Evolutionary conservation across 2,113 vertebrate genomes (phyloP), one percentile per base, ranked within the genome.

Genomic region (Synodontis membranacea): DNA sequence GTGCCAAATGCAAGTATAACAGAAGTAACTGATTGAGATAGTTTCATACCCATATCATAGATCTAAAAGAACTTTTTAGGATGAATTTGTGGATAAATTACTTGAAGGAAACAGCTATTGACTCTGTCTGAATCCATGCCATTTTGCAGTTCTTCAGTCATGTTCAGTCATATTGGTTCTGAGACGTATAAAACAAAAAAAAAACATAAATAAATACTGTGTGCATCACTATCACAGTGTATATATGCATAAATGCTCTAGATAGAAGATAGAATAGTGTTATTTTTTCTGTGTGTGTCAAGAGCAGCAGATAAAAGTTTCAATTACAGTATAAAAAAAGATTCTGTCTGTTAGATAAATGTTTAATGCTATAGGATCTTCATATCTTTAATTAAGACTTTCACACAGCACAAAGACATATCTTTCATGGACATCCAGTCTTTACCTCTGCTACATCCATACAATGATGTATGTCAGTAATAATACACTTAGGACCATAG

Each of bases 351-450:
- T 21, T 74, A 46, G 23, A n/a, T n/a, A 48, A 76, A 48, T 21
- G 17, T 74, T 74, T 74, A 74, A 52, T 79, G 15, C 17, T 79
- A 52, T 79, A 54, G 15, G 54, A 21, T 19, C 21, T 56, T 21
- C 21, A 39, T 80, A 54, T 80, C 72, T 80, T 80, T 56, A 80
- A 52, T 80, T 80, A 56, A 80, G 78, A 80, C 78, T 52, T 74
- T 84, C 52, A 84, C 23, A 75, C 54, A 37, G 48, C 34, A 37
- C 64, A 54, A 54, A 70, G 4, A 70, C n/a, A 83, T 50, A 62
- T 23, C n/a, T 8, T 66, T 83, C 44, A 50, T 31, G n/a, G 10
- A 44, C 39, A 46, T 50, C 31, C 10, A 34, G 19, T 52, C 31
- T 72, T 23, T 50, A 52, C 21, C n/a, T 39, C 64, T 70, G 64